A percentile compares a stretch with the other conserved stretches of the same genome.
These are phyloP conservation scores for Cinara cedri DNA, from an alignment of 2,888 invertebrate genomes.

Conservation along the genomic window DNA sequence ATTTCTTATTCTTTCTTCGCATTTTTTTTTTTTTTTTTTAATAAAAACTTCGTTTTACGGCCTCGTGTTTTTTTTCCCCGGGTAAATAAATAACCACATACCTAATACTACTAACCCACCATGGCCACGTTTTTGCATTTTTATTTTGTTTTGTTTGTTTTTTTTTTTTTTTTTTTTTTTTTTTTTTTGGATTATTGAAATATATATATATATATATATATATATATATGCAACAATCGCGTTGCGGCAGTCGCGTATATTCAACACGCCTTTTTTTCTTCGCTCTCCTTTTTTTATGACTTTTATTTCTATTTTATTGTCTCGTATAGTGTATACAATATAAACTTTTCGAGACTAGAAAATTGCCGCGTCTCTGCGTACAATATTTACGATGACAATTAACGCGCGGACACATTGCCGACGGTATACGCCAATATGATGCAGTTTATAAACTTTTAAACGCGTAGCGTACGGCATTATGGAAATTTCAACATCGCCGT, in stretches of 20 bases:
- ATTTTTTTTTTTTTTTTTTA: constrained; percentile 1
- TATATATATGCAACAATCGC: too few species aligned
- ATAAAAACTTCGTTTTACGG: constrained; percentile 20
- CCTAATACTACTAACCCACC: too few species aligned
- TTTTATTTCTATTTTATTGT: constrained; percentile 6
- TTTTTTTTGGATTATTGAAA: constrained; percentile 39
- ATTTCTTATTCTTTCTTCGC: neutral
- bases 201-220: constrained; percentile 4
- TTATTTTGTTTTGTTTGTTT: too few species aligned
- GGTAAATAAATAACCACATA: neutral
- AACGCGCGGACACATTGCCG: neutral
- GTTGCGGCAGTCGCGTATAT: neutral
- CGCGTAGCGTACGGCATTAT: neutral
- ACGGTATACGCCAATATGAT: neutral
- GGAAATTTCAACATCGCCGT: neutral
- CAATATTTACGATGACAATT: constrained; percentile 37
- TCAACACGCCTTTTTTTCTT: neutral
- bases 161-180: too few species aligned
- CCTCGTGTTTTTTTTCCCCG: neutral
- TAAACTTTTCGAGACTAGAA: constrained; percentile 38
- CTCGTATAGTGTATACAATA: too few species aligned
- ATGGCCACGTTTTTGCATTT: constrained; percentile 1
- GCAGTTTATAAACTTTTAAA: neutral
- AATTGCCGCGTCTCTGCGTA: constrained; percentile 7
- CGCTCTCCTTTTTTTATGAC: constrained; percentile 12